Evolutionary conservation across 2,113 vertebrate species (phyloP).

Genomic region (Urocynchramus pylzowi): DNA sequence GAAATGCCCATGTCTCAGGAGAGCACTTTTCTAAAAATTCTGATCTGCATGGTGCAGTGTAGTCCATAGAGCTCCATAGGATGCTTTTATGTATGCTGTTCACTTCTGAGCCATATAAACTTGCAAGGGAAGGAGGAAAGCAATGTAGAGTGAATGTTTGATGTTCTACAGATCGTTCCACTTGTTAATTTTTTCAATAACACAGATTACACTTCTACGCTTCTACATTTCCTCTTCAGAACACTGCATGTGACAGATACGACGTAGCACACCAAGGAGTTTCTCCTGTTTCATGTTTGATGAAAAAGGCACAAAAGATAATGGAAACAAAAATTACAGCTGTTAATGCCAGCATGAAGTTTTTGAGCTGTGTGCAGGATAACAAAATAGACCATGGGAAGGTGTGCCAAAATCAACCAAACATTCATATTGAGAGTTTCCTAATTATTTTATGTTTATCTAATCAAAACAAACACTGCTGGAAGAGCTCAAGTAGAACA

Average conservation of each 20-base stretch:
- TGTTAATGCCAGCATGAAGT: background rate
- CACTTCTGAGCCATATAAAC: background rate
- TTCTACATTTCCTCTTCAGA: background rate
- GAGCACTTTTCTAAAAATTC: background rate
- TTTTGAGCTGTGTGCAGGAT: background rate
- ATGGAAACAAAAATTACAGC: background rate
- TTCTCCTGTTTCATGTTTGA: background rate
- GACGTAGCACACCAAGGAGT: background rate
- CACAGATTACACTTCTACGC: background rate
- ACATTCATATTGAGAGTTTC: background rate
- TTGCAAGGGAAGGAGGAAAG: background rate
- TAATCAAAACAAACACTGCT: constrained; percentile 31
- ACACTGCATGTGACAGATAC: background rate
- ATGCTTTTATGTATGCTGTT: background rate
- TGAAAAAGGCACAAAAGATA: background rate
- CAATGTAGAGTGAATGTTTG: background rate
- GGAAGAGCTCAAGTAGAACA: background rate
- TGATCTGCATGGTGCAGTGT: background rate
- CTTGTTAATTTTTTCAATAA: background rate
- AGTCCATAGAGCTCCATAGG: background rate
- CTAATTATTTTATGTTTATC: constrained; percentile 41
- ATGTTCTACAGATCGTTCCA: background rate
- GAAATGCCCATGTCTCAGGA: background rate
- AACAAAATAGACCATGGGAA: background rate
- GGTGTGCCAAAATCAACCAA: constrained; percentile 3